A percentile compares a stretch with the other conserved stretches of the same genome.
Conservation (phyloP, 2,113 vertebrate genomes). For the Hyperopisus bebe region DNA sequence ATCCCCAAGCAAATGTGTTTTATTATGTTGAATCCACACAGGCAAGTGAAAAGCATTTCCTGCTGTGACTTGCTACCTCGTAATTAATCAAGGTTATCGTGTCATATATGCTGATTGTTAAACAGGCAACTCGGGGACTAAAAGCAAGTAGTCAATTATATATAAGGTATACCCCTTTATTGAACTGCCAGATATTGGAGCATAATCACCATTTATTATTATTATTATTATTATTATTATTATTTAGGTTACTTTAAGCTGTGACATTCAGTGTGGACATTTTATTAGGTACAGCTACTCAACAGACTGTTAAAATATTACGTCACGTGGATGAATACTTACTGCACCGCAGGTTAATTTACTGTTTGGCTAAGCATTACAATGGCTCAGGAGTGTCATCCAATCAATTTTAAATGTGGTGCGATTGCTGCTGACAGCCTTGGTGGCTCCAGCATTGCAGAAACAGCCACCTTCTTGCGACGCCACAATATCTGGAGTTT, state of each 20-base stretch:
- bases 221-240: not conserved
- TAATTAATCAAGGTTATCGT: not conserved
- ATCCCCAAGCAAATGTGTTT: not conserved
- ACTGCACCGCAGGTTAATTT: not conserved
- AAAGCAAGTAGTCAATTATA: not conserved
- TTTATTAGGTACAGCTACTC: not conserved
- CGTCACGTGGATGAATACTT: not conserved
- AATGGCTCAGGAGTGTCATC: not conserved
- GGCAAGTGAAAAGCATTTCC: not conserved
- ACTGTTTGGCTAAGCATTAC: not conserved
- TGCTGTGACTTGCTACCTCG: not conserved
- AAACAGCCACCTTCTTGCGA: not conserved
- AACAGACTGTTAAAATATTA: not conserved
- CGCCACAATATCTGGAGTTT: not conserved
- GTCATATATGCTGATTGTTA: not conserved
- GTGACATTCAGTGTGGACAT: not conserved
- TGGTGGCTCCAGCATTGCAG: not conserved
- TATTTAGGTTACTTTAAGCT: not conserved
- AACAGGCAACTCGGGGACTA: not conserved
- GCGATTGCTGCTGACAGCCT: not conserved
- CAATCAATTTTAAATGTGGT: not conserved
- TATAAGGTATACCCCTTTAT: not conserved
- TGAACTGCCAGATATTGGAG: not conserved
- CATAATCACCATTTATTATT: not conserved
- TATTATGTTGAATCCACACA: conserved; percentile 1